Evolutionary conservation across 2,888 invertebrate genomes (phyloP).

Genomic region (Caenorhabditis drosophilae): DNA sequence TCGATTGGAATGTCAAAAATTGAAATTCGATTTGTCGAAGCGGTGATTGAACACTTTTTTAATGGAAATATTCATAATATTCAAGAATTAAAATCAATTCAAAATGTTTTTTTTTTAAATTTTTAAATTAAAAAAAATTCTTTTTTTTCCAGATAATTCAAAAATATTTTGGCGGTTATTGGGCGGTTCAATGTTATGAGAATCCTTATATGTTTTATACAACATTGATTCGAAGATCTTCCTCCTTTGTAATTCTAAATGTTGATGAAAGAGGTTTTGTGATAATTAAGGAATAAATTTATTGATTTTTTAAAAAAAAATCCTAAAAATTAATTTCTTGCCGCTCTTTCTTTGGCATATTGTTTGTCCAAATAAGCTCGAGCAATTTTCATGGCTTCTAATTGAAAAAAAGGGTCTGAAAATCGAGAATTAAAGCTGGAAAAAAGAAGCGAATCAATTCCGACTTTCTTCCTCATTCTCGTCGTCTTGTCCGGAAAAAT

Average conservation of each 20-base stretch:
- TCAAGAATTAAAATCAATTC: neutral
- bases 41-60: neutral
- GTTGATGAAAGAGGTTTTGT: conserved; percentile 21
- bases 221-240: neutral
- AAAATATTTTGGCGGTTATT: neutral
- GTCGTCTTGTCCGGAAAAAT: neutral
- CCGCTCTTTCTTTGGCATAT: conserved; percentile 25
- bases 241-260: conserved; percentile 24
- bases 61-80: neutral
- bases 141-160: neutral
- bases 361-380: conserved; percentile 35
- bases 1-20: neutral
- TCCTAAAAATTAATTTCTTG: neutral
- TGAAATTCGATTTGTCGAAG: neutral
- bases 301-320: neutral
- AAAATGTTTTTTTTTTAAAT: neutral
- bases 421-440: neutral
- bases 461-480: neutral
- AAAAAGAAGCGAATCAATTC: neutral
- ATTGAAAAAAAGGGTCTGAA: conserved; percentile 38
- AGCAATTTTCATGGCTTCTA: conserved; percentile 39
- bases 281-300: conserved; percentile 13
- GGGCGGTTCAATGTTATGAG: neutral
- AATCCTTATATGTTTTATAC: neutral
- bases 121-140: neutral